phyloP scores from a whole-genome alignment of 2,888 invertebrate species.

The Parnassius smintheus region DNA sequence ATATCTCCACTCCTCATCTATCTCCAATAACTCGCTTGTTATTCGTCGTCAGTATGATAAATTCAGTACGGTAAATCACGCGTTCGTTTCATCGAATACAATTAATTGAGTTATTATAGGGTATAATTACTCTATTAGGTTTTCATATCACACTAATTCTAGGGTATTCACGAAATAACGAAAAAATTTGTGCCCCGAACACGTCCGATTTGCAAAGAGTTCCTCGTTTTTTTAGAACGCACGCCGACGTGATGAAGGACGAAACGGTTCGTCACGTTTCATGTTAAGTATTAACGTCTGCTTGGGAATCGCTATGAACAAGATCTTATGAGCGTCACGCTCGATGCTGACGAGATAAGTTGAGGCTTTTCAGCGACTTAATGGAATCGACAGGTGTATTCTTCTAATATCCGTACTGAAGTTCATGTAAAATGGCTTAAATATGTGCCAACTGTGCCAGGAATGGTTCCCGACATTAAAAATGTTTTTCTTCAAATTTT shows the following conservation, averaged over 20 bases:
- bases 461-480: no score
- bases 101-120: no score
- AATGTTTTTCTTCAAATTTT: no score
- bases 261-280: constrained; percentile 4
- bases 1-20: no score
- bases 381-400: neutral
- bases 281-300: constrained; percentile 14
- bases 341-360: no score
- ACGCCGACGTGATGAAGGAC: constrained; percentile 9
- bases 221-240: neutral
- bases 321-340: neutral
- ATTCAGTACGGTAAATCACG: no score
- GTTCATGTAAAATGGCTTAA: no score
- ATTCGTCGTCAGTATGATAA: no score
- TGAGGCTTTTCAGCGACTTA: neutral
- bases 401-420: no score
- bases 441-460: no score
- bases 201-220: constrained; percentile 7
- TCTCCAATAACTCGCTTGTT: no score
- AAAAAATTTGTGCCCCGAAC: constrained; percentile 3
- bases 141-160: neutral
- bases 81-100: no score
- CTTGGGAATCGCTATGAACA: neutral
- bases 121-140: neutral
- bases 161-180: neutral